These are phyloP conservation scores for Pseudolycoriella hygida DNA, from an alignment of 2,888 invertebrate species.

Conservation along the genomic window DNA sequence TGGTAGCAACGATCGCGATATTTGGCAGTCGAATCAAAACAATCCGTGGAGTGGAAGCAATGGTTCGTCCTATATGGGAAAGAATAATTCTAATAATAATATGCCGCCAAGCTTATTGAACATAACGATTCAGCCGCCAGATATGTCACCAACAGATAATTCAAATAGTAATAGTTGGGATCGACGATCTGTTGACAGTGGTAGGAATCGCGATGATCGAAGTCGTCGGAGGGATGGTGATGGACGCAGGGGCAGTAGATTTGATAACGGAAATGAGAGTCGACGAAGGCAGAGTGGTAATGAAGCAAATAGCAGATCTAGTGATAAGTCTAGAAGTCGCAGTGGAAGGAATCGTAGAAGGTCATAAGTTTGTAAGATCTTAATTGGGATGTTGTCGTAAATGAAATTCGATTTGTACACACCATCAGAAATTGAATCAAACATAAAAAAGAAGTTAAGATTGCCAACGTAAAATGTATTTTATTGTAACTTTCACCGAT, in stretches of 20 bases:
- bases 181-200: background rate
- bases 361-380: too few relatives aligned
- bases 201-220: background rate
- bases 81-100: background rate
- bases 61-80: background rate
- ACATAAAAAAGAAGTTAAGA: too few relatives aligned
- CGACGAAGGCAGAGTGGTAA: background rate
- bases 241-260: slow-evolving; percentile 6
- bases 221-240: slow-evolving; percentile 4
- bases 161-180: background rate
- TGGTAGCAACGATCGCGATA: background rate
- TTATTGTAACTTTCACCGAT: too few relatives aligned
- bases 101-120: slow-evolving; percentile 5
- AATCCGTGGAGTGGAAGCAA: background rate
- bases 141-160: background rate
- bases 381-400: too few relatives aligned
- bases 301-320: too few relatives aligned
- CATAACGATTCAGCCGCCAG: slow-evolving; percentile 7
- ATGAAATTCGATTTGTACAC: too few relatives aligned
- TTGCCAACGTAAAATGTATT: too few relatives aligned
- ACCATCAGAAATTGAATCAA: too few relatives aligned
- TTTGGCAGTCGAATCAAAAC: slow-evolving; percentile 1
- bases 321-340: too few relatives aligned
- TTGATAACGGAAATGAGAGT: slow-evolving; percentile 3
- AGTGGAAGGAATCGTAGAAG: too few relatives aligned